phyloP scores from a whole-genome alignment of 2,797 vertebrate species.

The Synaphobranchus kaupii region DNA sequence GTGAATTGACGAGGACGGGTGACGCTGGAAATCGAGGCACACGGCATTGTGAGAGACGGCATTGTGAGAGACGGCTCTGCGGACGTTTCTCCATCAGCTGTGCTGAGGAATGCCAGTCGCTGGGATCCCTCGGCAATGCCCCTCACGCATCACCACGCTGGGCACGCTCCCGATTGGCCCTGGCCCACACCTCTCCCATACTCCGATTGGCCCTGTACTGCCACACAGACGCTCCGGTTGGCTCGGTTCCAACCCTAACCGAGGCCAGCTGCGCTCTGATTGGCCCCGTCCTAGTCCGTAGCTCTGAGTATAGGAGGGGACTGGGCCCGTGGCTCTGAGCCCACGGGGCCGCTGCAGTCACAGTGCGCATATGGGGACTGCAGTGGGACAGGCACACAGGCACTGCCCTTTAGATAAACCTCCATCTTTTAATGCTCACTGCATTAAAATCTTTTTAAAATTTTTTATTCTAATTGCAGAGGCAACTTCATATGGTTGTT shows the following conservation, averaged over 20 bases:
- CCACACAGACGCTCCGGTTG: too few relatives aligned
- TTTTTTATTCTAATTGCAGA: neutral
- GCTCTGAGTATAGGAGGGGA: neutral
- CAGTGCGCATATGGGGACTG: neutral
- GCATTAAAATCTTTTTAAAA: neutral
- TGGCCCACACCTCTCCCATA: too few relatives aligned
- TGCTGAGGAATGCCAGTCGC: neutral
- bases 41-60: neutral
- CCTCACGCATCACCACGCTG: neutral
- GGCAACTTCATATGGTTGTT: neutral
- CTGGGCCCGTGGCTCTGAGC: too few relatives aligned
- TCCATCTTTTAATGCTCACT: neutral
- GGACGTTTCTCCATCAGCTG: neutral
- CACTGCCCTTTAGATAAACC: neutral
- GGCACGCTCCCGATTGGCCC: neutral
- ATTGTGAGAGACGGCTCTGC: neutral
- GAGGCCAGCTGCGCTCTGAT: neutral
- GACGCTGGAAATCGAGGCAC: neutral
- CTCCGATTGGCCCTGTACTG: too few relatives aligned
- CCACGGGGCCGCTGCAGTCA: neutral
- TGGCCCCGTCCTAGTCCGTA: neutral
- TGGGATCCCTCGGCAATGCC: neutral
- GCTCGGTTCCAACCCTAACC: neutral
- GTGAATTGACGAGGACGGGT: neutral
- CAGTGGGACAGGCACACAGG: too few relatives aligned